Percentiles rank a stretch among this genome's conserved stretches.
Conservation (phyloP, 2,888 invertebrate genomes). For the Endotricha flammealis region DNA sequence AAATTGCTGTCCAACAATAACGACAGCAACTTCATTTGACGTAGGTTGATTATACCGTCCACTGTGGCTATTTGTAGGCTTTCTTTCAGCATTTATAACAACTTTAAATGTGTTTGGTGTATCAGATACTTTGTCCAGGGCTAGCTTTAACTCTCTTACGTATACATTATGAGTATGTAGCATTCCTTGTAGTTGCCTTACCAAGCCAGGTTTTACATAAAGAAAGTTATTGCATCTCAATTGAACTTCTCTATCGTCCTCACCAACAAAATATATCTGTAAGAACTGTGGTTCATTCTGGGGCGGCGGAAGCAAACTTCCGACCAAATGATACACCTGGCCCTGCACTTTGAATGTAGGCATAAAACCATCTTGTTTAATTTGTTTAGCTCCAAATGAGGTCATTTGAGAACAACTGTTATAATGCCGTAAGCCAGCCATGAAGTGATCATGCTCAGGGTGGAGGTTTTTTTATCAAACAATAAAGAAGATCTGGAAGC, state of each 20-base stretch:
- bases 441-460: slow-evolving; percentile 12
- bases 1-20: slow-evolving; percentile 5
- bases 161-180: too few relatives aligned
- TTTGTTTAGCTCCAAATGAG: slow-evolving; percentile 17
- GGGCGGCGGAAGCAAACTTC: slow-evolving; percentile 14
- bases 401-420: slow-evolving; percentile 14
- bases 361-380: slow-evolving; percentile 12
- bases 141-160: background rate
- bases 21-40: slow-evolving; percentile 4
- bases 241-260: too few relatives aligned
- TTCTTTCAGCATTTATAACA: slow-evolving; percentile 8
- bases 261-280: slow-evolving; percentile 19
- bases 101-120: slow-evolving; percentile 3
- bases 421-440: slow-evolving; percentile 12
- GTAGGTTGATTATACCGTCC: slow-evolving; percentile 8
- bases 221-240: too few relatives aligned
- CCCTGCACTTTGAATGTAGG: slow-evolving; percentile 17
- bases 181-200: too few relatives aligned
- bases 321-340: too few relatives aligned
- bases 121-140: background rate
- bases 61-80: background rate
- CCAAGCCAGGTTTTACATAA: too few relatives aligned
- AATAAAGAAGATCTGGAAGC: slow-evolving; percentile 16
- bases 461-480: slow-evolving; percentile 13
- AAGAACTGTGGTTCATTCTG: slow-evolving; percentile 14